A percentile compares a stretch with the other conserved stretches of the same genome.
Conservation (phyloP, 2,797 vertebrate species). For the Paramormyrops hopkinsi region DNA sequence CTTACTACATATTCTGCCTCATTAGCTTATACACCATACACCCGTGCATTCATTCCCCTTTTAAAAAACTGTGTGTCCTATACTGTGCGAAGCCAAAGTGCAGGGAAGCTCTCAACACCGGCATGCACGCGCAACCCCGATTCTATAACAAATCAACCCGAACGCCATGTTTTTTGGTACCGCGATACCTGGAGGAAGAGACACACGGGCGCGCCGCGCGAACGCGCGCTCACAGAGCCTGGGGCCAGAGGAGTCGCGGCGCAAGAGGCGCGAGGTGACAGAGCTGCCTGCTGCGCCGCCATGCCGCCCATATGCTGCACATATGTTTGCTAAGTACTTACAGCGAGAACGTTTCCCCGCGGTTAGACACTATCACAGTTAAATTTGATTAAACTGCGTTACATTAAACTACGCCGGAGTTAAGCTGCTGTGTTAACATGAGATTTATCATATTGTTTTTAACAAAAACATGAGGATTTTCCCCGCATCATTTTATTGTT, state of each 20-base stretch:
- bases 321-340: slow-evolving; percentile 13
- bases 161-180: background rate
- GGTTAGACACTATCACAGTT: background rate
- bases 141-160: background rate
- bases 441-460: background rate
- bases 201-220: background rate
- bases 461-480: slow-evolving; percentile 1
- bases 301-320: slow-evolving; percentile 10
- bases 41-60: background rate
- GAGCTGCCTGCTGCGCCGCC: slow-evolving; percentile 5
- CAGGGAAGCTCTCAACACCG: background rate
- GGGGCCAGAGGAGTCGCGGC: background rate
- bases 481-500: background rate
- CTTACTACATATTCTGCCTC: background rate
- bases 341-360: background rate
- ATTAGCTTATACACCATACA: background rate
- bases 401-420: background rate
- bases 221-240: background rate
- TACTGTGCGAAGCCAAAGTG: background rate
- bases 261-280: slow-evolving; percentile 1
- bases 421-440: background rate
- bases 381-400: slow-evolving; percentile 9
- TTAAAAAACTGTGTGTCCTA: background rate
- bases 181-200: background rate
- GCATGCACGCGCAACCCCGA: background rate